These are phyloP conservation scores for Picus viridis DNA, from an alignment of 2,797 vertebrate genomes.

Conservation along the genomic window DNA sequence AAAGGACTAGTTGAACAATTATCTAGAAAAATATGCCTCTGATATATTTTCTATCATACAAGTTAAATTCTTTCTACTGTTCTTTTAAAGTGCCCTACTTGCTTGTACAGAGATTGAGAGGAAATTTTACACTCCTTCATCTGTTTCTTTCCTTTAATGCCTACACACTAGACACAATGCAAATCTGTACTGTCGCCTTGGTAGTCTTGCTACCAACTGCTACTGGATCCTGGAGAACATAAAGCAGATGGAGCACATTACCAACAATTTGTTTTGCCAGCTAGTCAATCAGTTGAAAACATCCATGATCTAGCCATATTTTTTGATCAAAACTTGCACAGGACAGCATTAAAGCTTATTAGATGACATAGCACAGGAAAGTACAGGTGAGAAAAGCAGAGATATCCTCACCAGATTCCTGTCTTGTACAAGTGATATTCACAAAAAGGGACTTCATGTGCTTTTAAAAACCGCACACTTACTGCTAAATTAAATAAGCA, in stretches of 20 bases:
- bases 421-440: not conserved
- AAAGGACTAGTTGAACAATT: conserved; percentile 13
- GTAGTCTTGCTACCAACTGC: conserved; percentile 42
- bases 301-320: not conserved
- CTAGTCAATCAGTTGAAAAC: conserved; percentile 45
- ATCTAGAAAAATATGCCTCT: conserved; percentile 18
- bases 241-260: conserved; percentile 61
- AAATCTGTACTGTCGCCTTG: conserved; percentile 45
- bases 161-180: conserved; percentile 47
- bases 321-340: conserved; percentile 7
- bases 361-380: not conserved
- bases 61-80: not conserved
- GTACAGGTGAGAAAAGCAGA: not conserved
- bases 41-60: not conserved
- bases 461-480: not conserved
- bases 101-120: not conserved
- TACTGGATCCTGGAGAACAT: conserved; percentile 59
- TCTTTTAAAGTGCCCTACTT: conserved; percentile 7
- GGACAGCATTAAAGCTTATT: not conserved
- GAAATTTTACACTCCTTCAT: not conserved
- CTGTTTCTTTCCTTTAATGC: not conserved
- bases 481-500: not conserved
- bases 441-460: not conserved
- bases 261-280: conserved; percentile 38
- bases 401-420: not conserved